Conservation (phyloP, 1,140 invertebrate species). For the Aphis craccivora region DNA sequence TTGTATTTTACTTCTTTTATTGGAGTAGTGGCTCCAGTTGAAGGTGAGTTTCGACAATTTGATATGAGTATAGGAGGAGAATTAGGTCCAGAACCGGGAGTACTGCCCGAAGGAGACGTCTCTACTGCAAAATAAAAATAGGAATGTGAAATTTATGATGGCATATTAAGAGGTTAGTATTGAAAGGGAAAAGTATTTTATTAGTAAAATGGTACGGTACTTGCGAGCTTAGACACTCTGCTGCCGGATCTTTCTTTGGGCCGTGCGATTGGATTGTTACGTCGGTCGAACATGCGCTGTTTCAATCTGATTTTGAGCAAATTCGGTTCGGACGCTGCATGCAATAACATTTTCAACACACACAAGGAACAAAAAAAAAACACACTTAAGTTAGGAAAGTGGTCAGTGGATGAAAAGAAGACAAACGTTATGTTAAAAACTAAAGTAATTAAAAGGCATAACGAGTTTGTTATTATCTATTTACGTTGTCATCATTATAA, state of each 20-base stretch:
- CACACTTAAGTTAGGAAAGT: constrained; percentile 51
- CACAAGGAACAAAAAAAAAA: constrained; percentile 55
- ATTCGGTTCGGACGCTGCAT: constrained; percentile 95
- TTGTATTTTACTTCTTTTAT: constrained; percentile 62
- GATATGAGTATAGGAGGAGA: constrained; percentile 74
- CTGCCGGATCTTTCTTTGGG: constrained; percentile 80
- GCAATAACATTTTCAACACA: constrained; percentile 61
- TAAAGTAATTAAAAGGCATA: constrained; percentile 3
- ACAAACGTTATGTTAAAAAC: constrained; percentile 20
- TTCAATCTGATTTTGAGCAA: constrained; percentile 95
- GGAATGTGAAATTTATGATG: neutral
- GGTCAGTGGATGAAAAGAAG: constrained; percentile 44
- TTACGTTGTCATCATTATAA: neutral
- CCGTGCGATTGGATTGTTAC: constrained; percentile 84
- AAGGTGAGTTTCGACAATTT: constrained; percentile 68
- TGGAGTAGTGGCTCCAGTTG: constrained; percentile 66
- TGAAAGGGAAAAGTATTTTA: constrained; percentile 54
- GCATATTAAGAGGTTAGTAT: constrained; percentile 29
- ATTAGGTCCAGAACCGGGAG: constrained; percentile 83
- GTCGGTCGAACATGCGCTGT: constrained; percentile 91
- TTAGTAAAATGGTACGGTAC: constrained; percentile 66
- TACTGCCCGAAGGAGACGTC: constrained; percentile 68
- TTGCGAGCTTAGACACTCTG: constrained; percentile 78
- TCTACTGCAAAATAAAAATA: constrained; percentile 61
- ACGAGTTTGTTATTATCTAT: neutral